Conservation (phyloP, 2,888 invertebrate genomes). For the Ptychoptera contaminata region DNA sequence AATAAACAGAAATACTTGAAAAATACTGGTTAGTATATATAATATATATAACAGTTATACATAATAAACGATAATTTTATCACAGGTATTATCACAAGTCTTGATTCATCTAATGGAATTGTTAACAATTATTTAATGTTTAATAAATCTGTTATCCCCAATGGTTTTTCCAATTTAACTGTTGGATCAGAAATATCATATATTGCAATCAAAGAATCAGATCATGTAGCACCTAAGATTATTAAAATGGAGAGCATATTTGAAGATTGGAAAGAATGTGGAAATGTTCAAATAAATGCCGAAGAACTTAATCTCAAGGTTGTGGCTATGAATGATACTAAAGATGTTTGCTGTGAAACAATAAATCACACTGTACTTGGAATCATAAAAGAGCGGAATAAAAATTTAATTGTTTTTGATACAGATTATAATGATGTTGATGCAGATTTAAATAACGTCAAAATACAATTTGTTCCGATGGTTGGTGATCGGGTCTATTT, state of each 20-base stretch:
- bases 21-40: too few relatives aligned
- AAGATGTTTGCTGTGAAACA: conserved; percentile 22
- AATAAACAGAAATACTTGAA: too few relatives aligned
- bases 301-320: too few relatives aligned
- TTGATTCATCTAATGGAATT: conserved; percentile 33
- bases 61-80: conserved; percentile 9
- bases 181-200: conserved; percentile 41
- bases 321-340: too few relatives aligned
- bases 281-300: conserved; percentile 21
- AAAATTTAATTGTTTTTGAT: conserved; percentile 19
- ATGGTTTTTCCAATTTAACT: conserved; percentile 22
- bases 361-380: conserved; percentile 21
- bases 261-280: conserved; percentile 11
- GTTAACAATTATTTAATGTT: conserved; percentile 45
- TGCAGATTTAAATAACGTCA: conserved; percentile 44
- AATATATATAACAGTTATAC: too few relatives aligned
- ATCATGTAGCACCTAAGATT: conserved; percentile 33
- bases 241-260: conserved; percentile 40
- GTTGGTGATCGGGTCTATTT: conserved; percentile 55
- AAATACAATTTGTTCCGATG: conserved; percentile 47
- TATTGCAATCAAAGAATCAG: conserved; percentile 33
- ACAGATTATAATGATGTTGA: conserved; percentile 40
- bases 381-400: conserved; percentile 15
- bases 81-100: conserved; percentile 43
- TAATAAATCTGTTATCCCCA: conserved; percentile 24